Base-by-base conservation (phyloP, 2,113 vertebrate genomes). In the Syrrhaptes paradoxus region DNA sequence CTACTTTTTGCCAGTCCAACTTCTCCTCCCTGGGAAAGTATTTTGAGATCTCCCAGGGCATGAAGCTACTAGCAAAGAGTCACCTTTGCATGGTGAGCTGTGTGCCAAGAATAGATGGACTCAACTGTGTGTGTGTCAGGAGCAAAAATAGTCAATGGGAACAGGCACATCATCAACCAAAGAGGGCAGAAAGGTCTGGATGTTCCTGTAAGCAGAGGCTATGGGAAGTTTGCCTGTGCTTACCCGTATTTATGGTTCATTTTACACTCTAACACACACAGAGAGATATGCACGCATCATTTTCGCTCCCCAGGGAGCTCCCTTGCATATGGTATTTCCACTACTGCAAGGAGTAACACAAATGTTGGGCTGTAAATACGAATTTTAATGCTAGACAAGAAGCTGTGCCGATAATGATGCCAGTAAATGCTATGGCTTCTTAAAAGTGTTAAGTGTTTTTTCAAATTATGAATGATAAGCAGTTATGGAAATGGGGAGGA, bases 341-440 rank as follows among this genome's bases (percentile, higher is more conserved):
- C 15, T 45, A 7, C 36, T 13, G 17, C 28, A 51, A 48, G 31
- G 54, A 67, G 17, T 55, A 78, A 66, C 83, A 62, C 66, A 62
- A 87, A 62, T 68, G 48, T 62, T 87, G 54, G 28, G n/a, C 61
- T 83, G 28, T 58, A 90, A 95, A 74, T 76, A 73, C 20, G n/a
- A 83, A 74, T 76, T 90, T 73, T 80, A 90, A 90, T 77, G 59
- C 63, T 66, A 70, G 75, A 76, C 55, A 82, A 29, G 94, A 73
- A 84, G 36, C 36, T 83, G 36, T 86, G 67, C 63, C 86, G 58
- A 51, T 90, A 83, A 83, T 38, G 51, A 66, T 74, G 75, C 49
- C 72, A 51, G 78, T 83, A 90, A 93, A 72, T 6, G 10, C 32
- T 61, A 55, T 54, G 75, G 18, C 54, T 92, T 72, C 70, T 76